These are phyloP conservation scores for Aricia agestis DNA, from an alignment of 1,140 invertebrate species.

Conservation along the genomic window DNA sequence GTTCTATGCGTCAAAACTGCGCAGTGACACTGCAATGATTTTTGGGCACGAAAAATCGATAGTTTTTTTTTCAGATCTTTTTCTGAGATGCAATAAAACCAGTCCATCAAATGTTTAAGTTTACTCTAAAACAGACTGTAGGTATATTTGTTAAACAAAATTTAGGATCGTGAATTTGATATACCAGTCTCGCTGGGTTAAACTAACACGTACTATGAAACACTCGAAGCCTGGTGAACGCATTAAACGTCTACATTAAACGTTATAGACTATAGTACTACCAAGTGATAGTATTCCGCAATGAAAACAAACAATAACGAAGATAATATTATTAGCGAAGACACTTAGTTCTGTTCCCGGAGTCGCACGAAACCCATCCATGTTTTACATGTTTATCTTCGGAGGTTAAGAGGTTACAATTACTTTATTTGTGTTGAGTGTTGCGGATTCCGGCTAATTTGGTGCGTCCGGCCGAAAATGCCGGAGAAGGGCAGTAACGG, in stretches of 20 bases:
- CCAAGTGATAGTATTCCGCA: constrained; percentile 16
- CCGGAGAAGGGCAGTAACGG: constrained; percentile 9
- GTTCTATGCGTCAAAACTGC: too few species aligned
- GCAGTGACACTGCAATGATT: too few species aligned
- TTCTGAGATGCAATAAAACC: too few species aligned
- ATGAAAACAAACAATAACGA: constrained; percentile 17
- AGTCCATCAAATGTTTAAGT: too few species aligned
- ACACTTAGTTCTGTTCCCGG: constrained; percentile 15
- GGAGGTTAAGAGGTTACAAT: neutral
- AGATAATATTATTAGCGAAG: neutral
- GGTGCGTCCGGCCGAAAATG: constrained; percentile 13
- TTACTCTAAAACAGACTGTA: too few species aligned
- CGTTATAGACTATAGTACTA: neutral
- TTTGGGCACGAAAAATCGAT: too few species aligned
- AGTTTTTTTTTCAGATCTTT: too few species aligned
- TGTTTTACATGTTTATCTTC: neutral
- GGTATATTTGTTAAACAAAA: too few species aligned
- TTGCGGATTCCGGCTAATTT: neutral
- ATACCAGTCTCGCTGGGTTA: too few species aligned
- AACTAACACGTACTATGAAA: neutral
- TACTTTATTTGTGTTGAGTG: too few species aligned
- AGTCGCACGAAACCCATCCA: constrained; percentile 10
- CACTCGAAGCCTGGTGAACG: neutral
- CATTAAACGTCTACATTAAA: neutral
- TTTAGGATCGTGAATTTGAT: too few species aligned